Percentiles rank a stretch among this genome's conserved stretches.
Conservation (phyloP, 2,113 vertebrate genomes). For the Ictalurus punctatus region DNA sequence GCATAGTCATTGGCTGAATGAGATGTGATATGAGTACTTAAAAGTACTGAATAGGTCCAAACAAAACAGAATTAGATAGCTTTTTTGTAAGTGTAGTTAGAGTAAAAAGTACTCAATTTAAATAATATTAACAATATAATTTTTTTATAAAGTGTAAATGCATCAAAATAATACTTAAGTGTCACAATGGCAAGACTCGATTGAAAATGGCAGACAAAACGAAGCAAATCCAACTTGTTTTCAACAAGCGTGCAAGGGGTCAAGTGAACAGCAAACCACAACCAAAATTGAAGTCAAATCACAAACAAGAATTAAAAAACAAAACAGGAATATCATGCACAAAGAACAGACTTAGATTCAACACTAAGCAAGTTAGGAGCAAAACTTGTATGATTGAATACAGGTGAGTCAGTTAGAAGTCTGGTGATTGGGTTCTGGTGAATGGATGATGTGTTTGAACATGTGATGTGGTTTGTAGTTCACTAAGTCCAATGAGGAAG, state of each 20-base stretch:
- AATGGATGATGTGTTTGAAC: neutral
- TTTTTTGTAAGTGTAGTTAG: neutral
- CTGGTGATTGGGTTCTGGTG: neutral
- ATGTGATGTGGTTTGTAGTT: neutral
- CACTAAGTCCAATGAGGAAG: neutral
- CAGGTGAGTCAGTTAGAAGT: neutral
- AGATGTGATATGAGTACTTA: too few relatives aligned
- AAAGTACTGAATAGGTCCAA: neutral
- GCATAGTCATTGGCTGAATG: neutral
- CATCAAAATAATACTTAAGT: neutral
- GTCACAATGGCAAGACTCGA: neutral
- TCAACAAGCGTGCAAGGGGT: neutral
- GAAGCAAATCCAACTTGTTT: neutral
- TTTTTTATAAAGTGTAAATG: neutral
- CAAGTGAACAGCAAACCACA: neutral
- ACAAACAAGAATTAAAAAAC: neutral
- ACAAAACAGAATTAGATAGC: neutral
- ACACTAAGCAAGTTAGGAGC: neutral
- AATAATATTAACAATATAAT: neutral
- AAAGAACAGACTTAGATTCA: neutral
- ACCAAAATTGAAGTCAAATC: neutral
- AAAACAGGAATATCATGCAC: neutral
- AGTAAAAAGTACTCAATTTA: neutral
- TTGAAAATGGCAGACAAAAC: neutral
- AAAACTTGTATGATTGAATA: neutral